Conservation (phyloP, 2,113 vertebrate genomes). For the Hepsetus odoe region DNA sequence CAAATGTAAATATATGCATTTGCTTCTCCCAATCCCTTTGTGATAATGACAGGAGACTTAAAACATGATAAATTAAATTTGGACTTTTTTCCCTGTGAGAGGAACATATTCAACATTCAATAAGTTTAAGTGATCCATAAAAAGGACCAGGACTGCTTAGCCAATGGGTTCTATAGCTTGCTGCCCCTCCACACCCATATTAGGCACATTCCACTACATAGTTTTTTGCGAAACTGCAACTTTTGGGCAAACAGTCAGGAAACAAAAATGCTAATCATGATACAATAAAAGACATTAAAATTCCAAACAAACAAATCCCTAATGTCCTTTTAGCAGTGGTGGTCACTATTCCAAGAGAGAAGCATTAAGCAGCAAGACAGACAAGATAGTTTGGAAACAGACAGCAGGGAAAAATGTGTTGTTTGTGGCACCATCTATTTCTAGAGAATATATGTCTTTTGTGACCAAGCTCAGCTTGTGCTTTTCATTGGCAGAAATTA, state of each 20-base stretch:
- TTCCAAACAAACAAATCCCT: constrained; percentile 11
- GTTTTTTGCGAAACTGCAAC: background rate
- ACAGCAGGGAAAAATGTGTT: constrained; percentile 34
- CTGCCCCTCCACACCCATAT: constrained; percentile 15
- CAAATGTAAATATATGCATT: constrained; percentile 7
- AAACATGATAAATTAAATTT: constrained; percentile 47
- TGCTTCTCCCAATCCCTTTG: constrained; percentile 43
- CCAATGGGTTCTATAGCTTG: constrained; percentile 1
- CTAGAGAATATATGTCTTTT: constrained; percentile 5
- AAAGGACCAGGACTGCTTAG: constrained; percentile 27
- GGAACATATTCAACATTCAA: constrained; percentile 26
- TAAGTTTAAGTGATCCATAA: constrained; percentile 29
- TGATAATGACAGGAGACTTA: constrained; percentile 5
- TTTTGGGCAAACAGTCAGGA: constrained; percentile 1
- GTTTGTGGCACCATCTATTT: constrained; percentile 41
- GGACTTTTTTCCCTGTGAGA: constrained; percentile 24
- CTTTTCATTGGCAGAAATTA: constrained; percentile 31
- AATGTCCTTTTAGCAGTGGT: constrained; percentile 30
- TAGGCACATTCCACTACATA: background rate
- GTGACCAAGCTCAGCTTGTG: constrained; percentile 37
- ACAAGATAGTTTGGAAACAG: constrained; percentile 4
- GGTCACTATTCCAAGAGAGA: constrained; percentile 34
- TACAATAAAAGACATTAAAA: constrained; percentile 31
- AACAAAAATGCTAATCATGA: constrained; percentile 18
- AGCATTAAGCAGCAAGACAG: constrained; percentile 40